These are phyloP conservation scores for Strix aluco DNA, from an alignment of 2,113 vertebrate species.

Conservation along the genomic window DNA sequence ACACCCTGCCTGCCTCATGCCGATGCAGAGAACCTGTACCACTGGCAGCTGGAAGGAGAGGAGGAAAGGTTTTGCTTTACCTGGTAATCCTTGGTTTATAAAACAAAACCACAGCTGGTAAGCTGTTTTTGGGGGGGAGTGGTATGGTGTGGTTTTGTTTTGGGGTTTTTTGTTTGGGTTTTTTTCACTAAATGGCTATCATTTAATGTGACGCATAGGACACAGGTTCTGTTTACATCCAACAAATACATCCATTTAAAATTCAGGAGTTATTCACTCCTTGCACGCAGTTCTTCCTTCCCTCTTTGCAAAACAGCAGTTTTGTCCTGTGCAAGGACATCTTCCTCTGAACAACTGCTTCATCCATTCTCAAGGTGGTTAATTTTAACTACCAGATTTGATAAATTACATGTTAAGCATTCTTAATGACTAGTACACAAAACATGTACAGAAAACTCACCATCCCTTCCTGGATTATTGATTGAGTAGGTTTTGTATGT, in stretches of 20 bases:
- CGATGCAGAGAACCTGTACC: background rate
- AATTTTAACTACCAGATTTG: background rate
- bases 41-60: background rate
- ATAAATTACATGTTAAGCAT: background rate
- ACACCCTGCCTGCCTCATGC: rapidly evolving
- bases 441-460: background rate
- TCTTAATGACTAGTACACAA: background rate
- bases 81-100: background rate
- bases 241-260: background rate
- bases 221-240: background rate
- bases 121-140: rapidly evolving
- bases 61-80: background rate
- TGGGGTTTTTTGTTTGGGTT: background rate
- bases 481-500: background rate
- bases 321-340: background rate
- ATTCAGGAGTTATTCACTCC: background rate
- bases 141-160: background rate
- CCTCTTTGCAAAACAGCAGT: background rate
- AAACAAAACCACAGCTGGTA: background rate
- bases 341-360: background rate
- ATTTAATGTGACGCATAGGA: background rate
- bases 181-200: background rate
- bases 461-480: background rate
- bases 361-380: background rate
- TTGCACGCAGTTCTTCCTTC: background rate